These are phyloP conservation scores for Poeciliopsis presidionis DNA, from an alignment of 2,797 vertebrate species.

Conservation along the genomic window DNA sequence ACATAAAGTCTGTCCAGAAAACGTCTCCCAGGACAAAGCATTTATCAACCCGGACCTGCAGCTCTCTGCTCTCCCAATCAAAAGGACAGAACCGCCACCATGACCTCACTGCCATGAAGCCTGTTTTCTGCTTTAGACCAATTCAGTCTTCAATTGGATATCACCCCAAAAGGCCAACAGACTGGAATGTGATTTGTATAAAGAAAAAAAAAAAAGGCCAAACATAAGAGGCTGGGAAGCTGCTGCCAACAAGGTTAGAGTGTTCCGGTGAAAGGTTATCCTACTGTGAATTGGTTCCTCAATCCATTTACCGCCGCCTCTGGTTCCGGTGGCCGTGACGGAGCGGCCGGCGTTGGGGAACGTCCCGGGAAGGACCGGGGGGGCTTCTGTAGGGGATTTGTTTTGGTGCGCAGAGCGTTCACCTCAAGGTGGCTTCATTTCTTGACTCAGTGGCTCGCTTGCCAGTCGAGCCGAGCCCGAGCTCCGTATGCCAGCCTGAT, in stretches of 20 bases:
- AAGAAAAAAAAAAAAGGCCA: constrained; percentile 51
- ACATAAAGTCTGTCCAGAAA: not conserved
- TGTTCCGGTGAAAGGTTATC: constrained; percentile 43
- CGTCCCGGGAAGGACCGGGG: constrained; percentile 29
- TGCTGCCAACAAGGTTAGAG: constrained; percentile 38
- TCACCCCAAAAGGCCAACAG: constrained; percentile 32
- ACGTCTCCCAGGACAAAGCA: constrained; percentile 2
- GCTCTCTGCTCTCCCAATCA: not conserved
- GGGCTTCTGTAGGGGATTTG: constrained; percentile 50
- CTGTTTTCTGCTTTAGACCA: constrained; percentile 32
- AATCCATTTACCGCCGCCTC: constrained; percentile 58
- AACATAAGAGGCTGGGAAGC: constrained; percentile 41
- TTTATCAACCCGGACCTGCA: not conserved
- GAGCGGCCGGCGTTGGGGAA: constrained; percentile 42
- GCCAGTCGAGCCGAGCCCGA: not conserved
- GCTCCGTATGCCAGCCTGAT: constrained; percentile 53
- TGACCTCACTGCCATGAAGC: constrained; percentile 25
- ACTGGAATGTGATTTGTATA: constrained; percentile 56
- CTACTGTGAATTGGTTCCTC: constrained; percentile 55
- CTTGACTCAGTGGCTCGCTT: constrained; percentile 61
- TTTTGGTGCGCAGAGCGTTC: constrained; percentile 52
- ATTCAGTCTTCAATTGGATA: constrained; percentile 32
- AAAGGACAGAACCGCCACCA: constrained; percentile 19
- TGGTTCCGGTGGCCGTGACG: constrained; percentile 28
- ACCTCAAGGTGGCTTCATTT: constrained; percentile 69